A percentile compares a stretch with the other conserved stretches of the same genome.
phyloP scores from a whole-genome alignment of 1,140 invertebrate genomes.

The Diorhabda elongata region DNA sequence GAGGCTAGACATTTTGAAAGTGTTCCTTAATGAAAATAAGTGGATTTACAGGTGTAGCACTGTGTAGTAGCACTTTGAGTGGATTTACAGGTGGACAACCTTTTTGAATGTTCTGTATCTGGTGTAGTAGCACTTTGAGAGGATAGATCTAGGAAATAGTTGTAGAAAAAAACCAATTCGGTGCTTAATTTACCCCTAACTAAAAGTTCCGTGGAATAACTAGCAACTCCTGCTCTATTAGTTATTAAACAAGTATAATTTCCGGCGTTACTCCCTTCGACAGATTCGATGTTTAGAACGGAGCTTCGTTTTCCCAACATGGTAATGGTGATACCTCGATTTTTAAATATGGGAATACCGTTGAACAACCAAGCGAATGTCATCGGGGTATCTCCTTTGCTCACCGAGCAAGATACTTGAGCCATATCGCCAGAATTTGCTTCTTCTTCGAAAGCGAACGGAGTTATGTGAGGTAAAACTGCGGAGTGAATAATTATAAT shows the following conservation, averaged over 20 bases:
- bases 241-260: slow-evolving; percentile 66
- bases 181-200: slow-evolving; percentile 59
- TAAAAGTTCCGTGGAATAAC: slow-evolving; percentile 62
- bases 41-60: too few relatives aligned
- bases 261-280: slow-evolving; percentile 69
- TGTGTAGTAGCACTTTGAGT: too few relatives aligned
- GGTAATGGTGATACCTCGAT: slow-evolving; percentile 30
- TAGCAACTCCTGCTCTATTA: slow-evolving; percentile 63
- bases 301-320: slow-evolving; percentile 65
- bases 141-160: too few relatives aligned
- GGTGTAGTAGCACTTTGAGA: too few relatives aligned
- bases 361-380: slow-evolving; percentile 49
- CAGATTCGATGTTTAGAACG: slow-evolving; percentile 66
- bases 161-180: slow-evolving; percentile 12
- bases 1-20: too few relatives aligned
- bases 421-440: slow-evolving; percentile 47
- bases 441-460: slow-evolving; percentile 62
- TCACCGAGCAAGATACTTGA: slow-evolving; percentile 38
- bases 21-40: too few relatives aligned
- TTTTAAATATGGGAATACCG: slow-evolving; percentile 36
- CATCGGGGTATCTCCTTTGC: slow-evolving; percentile 38
- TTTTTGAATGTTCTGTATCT: too few relatives aligned
- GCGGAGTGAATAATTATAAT: slow-evolving; percentile 28
- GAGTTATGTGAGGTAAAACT: slow-evolving; percentile 59
- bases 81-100: too few relatives aligned